Base-by-base conservation (phyloP, 2,113 vertebrate species). In the Natator depressus region DNA sequence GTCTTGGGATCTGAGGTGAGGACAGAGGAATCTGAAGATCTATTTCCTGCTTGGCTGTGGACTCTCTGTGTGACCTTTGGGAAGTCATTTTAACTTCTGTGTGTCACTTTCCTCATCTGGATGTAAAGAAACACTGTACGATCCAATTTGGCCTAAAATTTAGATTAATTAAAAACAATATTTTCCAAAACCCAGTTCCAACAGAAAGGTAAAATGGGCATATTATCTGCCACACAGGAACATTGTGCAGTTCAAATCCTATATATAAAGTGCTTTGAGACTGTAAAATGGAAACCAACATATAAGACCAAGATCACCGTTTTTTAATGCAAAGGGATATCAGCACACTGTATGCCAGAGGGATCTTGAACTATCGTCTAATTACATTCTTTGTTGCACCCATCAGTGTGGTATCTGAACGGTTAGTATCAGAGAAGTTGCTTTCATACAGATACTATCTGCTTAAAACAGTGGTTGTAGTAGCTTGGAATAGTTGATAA, bases 181-280 rank as follows among this genome's bases (percentile, higher is more conserved):
- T 90, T 89, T 96, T 91, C 96, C 2, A 0, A 95, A 95, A 93
- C 81, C n/a, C 65, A 95, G 49, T 84, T 89, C 94, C 93, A 92
- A 82, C 1, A 83, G 93, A 93, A 95, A 94, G 1, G 0, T 83
- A 88, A 79, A 50, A 76, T 53, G 55, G 19, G 59, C 42, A 2
- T 54, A 12, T 55, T 22, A 80, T 75, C 47, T 80, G 83, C 89
- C 62, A 42, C 29, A 69, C 6, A 82, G 65, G 75, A 93, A 87
- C 47, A 42, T 54, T 19, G 29, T 50, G 0, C 79, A 35, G 31
- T 93, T 20, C 82, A 35, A 59, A 87, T 97, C n/a, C 35, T 10
- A 0, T n/a, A 54, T 46, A 22, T 38, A 6, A 22, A 47, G 85
- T 53, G 29, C 80, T 69, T 31, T 83, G 84, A 42, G 65, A 29